These are phyloP conservation scores for Eilema depressum DNA, from an alignment of 2,888 invertebrate species.

Conservation along the genomic window DNA sequence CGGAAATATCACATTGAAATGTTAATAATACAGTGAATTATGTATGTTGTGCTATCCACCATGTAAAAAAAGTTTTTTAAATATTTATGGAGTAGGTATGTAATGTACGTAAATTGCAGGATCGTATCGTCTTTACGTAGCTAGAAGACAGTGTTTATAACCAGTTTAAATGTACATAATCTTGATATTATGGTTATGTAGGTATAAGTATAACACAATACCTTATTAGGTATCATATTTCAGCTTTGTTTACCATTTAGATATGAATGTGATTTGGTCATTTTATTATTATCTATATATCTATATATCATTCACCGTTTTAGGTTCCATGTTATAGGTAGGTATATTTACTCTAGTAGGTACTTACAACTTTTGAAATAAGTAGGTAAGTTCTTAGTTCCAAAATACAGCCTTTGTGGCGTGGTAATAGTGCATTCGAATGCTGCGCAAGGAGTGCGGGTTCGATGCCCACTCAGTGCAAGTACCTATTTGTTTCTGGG, in stretches of 20 bases:
- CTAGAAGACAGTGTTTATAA: not conserved
- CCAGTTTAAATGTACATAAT: not conserved
- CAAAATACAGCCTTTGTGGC: too few relatives aligned
- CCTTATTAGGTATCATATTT: constrained; percentile 3
- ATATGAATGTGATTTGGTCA: too few relatives aligned
- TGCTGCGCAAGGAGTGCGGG: too few relatives aligned
- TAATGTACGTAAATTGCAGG: not conserved
- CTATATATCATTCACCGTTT: not conserved
- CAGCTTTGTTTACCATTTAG: not conserved
- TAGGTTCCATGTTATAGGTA: not conserved
- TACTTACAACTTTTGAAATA: too few relatives aligned
- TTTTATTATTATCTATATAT: too few relatives aligned
- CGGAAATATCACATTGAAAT: constrained; percentile 50
- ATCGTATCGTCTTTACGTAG: not conserved
- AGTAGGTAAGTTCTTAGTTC: too few relatives aligned
- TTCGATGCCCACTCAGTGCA: too few relatives aligned
- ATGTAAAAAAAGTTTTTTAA: constrained; percentile 22
- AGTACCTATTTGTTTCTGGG: too few relatives aligned
- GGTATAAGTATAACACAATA: too few relatives aligned
- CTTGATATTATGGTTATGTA: too few relatives aligned
- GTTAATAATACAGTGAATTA: constrained; percentile 67
- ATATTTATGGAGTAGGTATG: constrained; percentile 3
- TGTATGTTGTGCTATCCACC: constrained; percentile 53
- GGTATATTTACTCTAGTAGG: too few relatives aligned
- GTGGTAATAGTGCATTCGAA: too few relatives aligned